phyloP scores from a whole-genome alignment of 2,113 vertebrate species.

The Emydocephalus ijimae region DNA sequence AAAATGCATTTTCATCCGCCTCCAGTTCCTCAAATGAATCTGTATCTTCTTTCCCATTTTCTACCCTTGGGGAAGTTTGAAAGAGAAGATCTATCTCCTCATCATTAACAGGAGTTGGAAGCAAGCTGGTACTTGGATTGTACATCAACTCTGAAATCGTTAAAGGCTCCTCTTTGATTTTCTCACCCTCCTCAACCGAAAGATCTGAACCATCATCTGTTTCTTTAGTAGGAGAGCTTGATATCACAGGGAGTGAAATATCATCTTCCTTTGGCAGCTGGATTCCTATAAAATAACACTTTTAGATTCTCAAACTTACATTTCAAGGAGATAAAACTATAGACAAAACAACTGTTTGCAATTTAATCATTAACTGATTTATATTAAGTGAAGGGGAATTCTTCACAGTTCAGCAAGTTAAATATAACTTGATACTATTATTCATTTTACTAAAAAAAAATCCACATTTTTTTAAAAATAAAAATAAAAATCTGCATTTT shows the following conservation, averaged over 20 bases:
- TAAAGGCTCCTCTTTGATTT: conserved; percentile 74
- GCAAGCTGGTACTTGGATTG: conserved; percentile 91
- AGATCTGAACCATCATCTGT: conserved; percentile 63
- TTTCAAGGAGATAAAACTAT: not conserved
- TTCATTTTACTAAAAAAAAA: not conserved
- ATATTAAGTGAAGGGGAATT: not conserved
- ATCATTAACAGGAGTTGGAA: conserved; percentile 89
- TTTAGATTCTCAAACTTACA: conserved; percentile 6
- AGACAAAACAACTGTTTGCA: not conserved
- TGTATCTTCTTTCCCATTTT: conserved; percentile 85
- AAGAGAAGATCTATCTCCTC: conserved; percentile 87
- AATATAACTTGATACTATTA: not conserved
- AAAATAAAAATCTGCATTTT: not conserved
- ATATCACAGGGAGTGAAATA: conserved; percentile 60
- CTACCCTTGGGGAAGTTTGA: conserved; percentile 81
- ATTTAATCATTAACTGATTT: not conserved
- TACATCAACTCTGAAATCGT: conserved; percentile 92
- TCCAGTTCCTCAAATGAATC: conserved; percentile 90
- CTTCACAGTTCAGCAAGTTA: not conserved
- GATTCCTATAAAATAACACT: conserved; percentile 59
- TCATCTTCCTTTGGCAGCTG: conserved; percentile 66
- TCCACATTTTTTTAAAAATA: not conserved
- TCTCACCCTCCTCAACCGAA: conserved; percentile 68
- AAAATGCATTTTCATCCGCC: conserved; percentile 75
- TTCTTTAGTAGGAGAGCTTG: conserved; percentile 66